Percentiles rank a stretch among this genome's conserved stretches.
Evolutionary conservation across 1,140 invertebrate species (phyloP).

Genomic region (Lasaia peninsularis): DNA sequence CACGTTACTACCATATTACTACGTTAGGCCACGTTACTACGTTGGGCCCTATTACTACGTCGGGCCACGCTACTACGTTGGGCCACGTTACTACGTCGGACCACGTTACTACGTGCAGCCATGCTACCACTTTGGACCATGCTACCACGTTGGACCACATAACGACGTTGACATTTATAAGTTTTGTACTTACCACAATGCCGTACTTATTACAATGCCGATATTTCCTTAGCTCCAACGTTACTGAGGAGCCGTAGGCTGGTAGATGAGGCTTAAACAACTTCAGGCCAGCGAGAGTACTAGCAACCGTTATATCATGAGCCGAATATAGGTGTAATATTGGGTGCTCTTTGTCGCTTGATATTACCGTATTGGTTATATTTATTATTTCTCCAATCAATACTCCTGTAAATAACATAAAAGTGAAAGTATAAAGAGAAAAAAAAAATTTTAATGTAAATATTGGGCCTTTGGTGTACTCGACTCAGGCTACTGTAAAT

Average conservation of each 20-base stretch:
- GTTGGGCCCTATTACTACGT: no score
- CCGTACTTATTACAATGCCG: slow-evolving; percentile 40
- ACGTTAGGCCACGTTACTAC: no score
- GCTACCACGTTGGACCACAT: no score
- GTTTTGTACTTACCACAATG: slow-evolving; percentile 38
- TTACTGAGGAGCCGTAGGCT: slow-evolving; percentile 73
- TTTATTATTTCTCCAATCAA: slow-evolving; percentile 77
- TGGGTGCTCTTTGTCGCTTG: slow-evolving; percentile 39
- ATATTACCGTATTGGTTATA: slow-evolving; percentile 55
- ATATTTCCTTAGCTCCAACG: slow-evolving; percentile 55
- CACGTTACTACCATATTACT: no score
- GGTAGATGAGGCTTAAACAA: slow-evolving; percentile 80
- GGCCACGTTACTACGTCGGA: no score
- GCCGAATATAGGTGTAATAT: slow-evolving; percentile 80
- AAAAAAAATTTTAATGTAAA: no score
- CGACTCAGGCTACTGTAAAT: no score
- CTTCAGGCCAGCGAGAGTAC: slow-evolving; percentile 79
- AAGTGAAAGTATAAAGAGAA: background rate
- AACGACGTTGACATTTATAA: no score
- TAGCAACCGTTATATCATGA: slow-evolving; percentile 84
- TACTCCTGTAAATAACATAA: slow-evolving; percentile 52
- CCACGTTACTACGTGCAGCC: no score
- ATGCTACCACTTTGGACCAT: no score
- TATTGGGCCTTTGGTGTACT: no score
- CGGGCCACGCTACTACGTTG: no score